Conservation (phyloP, 2,113 vertebrate species). For the Sceloporus undulatus region DNA sequence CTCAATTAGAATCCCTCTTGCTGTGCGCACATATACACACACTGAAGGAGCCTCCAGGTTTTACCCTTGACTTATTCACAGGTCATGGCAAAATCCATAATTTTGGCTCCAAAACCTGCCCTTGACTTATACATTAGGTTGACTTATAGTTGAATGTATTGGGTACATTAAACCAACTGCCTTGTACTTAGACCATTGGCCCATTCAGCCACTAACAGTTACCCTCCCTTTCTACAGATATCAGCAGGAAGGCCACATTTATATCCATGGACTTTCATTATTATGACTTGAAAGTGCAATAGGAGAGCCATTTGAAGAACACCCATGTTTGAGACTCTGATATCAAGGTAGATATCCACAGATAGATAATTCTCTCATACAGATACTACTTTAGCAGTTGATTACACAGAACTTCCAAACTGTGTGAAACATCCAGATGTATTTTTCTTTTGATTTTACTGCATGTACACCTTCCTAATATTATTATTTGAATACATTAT, state of each 20-base stretch:
- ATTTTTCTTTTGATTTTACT: neutral
- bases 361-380: neutral
- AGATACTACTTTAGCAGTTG: neutral
- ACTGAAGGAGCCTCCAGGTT: no score
- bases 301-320: neutral
- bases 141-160: no score
- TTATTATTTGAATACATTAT: no score
- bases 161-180: neutral
- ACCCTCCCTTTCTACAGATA: neutral
- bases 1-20: no score
- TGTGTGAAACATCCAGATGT: neutral
- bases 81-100: no score
- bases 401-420: neutral
- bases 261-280: neutral
- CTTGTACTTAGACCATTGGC: neutral
- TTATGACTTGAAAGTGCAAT: neutral
- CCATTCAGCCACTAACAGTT: neutral
- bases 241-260: neutral
- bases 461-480: neutral
- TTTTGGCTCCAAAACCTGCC: no score
- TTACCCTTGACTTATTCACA: no score
- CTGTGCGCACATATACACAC: no score
- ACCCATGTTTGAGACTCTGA: neutral
- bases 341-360: neutral
- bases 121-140: no score